Conservation (phyloP, 2,888 invertebrate species). For the Troides aeacus region DNA sequence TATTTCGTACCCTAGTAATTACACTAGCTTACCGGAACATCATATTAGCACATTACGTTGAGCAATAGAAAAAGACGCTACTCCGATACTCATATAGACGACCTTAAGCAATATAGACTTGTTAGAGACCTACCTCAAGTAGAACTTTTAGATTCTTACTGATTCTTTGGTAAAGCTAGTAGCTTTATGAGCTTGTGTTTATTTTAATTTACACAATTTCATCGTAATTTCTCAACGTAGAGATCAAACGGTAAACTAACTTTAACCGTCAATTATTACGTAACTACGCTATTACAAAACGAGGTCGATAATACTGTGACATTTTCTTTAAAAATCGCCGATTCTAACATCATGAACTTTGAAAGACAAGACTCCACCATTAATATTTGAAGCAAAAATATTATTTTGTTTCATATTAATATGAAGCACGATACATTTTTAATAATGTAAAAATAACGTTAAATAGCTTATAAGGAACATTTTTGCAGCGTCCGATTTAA, state of each 20-base stretch:
- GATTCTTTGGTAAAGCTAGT: too few relatives aligned
- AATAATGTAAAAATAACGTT: neutral
- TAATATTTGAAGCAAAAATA: neutral
- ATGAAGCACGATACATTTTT: neutral
- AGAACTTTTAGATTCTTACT: too few relatives aligned
- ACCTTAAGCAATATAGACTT: too few relatives aligned
- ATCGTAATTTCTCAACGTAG: conserved; percentile 4
- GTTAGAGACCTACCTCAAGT: too few relatives aligned
- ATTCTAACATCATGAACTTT: neutral
- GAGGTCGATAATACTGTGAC: neutral
- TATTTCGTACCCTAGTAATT: too few relatives aligned
- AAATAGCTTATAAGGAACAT: neutral
- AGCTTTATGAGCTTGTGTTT: neutral
- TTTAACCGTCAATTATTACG: conserved; percentile 6
- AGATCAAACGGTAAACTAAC: conserved; percentile 11
- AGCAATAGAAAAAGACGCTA: too few relatives aligned
- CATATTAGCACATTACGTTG: too few relatives aligned
- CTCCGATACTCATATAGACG: too few relatives aligned
- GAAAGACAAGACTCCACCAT: neutral
- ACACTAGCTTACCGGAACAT: too few relatives aligned
- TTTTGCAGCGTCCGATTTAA: too few relatives aligned
- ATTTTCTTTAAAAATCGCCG: conserved; percentile 1
- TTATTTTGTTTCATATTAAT: neutral
- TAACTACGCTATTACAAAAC: conserved; percentile 13
- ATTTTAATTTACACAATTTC: neutral